These are phyloP conservation scores for Channa argus DNA, from an alignment of 2,113 vertebrate species.

Conservation along the genomic window DNA sequence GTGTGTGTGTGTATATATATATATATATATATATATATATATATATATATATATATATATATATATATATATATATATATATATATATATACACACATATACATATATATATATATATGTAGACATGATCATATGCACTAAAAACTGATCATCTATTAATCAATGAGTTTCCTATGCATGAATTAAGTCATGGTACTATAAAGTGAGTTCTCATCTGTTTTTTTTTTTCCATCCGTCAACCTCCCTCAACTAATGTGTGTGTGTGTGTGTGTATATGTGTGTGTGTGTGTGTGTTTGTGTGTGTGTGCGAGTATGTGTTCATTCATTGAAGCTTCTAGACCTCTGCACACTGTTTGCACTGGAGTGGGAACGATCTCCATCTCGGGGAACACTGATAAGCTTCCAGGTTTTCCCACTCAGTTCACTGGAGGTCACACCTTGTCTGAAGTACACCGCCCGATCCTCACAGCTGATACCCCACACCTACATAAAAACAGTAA, in stretches of 20 bases:
- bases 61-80: no score
- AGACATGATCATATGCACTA: no score
- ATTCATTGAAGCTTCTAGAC: constrained; percentile 66
- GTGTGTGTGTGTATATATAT: no score
- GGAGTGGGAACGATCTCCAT: constrained; percentile 89
- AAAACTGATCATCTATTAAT: no score
- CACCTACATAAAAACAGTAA: constrained; percentile 80
- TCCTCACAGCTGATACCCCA: constrained; percentile 91
- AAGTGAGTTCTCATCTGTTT: not conserved
- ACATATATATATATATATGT: no score
- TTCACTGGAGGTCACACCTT: constrained; percentile 93
- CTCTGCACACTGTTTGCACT: constrained; percentile 90
- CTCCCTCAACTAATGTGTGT: not conserved
- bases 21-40: no score
- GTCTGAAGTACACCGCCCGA: constrained; percentile 90
- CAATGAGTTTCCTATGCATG: not conserved
- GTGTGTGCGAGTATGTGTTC: not conserved
- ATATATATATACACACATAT: no score
- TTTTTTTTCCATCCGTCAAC: not conserved
- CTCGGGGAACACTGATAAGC: constrained; percentile 83
- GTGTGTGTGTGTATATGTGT: not conserved
- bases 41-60: no score
- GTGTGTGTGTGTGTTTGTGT: constrained; percentile 3
- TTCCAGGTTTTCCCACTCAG: constrained; percentile 97
- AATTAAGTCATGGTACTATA: not conserved